phyloP scores from a whole-genome alignment of 2,888 invertebrate species.

The Polydrusus tereticollis region DNA sequence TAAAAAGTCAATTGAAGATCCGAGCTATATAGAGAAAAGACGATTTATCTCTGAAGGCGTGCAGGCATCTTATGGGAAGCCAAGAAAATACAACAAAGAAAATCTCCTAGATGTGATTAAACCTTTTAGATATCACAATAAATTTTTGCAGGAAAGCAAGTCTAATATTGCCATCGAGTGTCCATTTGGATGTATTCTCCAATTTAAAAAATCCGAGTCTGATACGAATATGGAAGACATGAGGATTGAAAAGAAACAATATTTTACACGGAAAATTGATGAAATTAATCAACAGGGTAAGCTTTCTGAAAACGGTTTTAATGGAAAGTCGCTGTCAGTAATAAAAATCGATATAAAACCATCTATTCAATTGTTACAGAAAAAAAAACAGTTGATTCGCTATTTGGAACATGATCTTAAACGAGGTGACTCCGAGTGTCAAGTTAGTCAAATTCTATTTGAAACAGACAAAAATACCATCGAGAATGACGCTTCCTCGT shows the following conservation, averaged over 20 bases:
- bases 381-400: constrained; percentile 20
- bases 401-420: constrained; percentile 23
- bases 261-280: neutral
- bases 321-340: neutral
- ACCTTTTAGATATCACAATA: constrained; percentile 24
- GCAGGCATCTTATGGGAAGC: constrained; percentile 1
- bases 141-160: neutral
- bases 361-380: neutral
- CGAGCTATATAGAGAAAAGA: neutral
- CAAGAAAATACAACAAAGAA: neutral
- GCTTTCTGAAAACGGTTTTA: neutral
- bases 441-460: constrained; percentile 35
- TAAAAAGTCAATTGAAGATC: constrained; percentile 5
- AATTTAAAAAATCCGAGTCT: constrained; percentile 28
- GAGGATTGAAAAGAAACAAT: neutral
- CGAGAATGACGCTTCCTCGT: constrained; percentile 8
- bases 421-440: constrained; percentile 26
- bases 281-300: neutral
- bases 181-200: constrained; percentile 16
- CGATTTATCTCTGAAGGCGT: constrained; percentile 8
- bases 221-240: constrained; percentile 9
- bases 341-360: constrained; percentile 14
- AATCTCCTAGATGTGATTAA: constrained; percentile 5
- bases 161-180: constrained; percentile 28
- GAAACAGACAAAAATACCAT: constrained; percentile 14